Evolutionary conservation across 2,113 vertebrate species (phyloP), one percentile per base, ranked within the genome.

Genomic region (Candoia aspera): DNA sequence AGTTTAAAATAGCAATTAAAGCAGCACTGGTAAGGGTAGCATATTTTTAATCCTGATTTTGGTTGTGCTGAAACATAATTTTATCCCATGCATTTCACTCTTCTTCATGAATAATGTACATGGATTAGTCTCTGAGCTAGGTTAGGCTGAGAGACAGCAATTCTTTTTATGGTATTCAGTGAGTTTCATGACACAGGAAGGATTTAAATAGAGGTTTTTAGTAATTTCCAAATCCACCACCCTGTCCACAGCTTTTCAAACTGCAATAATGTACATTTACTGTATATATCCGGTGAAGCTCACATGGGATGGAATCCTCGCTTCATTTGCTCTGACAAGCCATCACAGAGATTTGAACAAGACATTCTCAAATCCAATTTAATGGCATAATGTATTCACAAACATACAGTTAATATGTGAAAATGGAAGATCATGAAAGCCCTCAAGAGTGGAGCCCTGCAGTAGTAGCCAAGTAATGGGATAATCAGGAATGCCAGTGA

Each of bases 161-260:
- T 42, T 42, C 37, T 88, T 46, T 87, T 58, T 12, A 59, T 62
- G 42, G 19, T 49, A 88, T 26, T 62, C 58, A 49, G 87, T 49
- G 59, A 88, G 58, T 46, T 62, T 62, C 42, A 88, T 49, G 59
- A 26, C 12, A 29, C 54, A n/a, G 29, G 9, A 86, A 23, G 15
- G 6, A 88, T 88, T 88, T 46, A 62, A 88, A 88, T 49, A 24
- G 58, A 88, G 37, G 24, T 88, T 88, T 88, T 62, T 12, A 87
- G n/a, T 58, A 21, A 26, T 59, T 62, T 59, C 42, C 24, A 79
- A 42, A 59, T 24, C 33, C 33, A 60, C 33, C 55, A 87, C 33
- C 62, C 58, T 88, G 37, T 60, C 87, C 26, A 88, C 58, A 62
- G 58, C 8, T 26, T 62, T 88, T 62, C 58, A 60, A 60, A n/a